Conservation (phyloP, 2,888 invertebrate species). For the Acanthacorydalis orientalis region DNA sequence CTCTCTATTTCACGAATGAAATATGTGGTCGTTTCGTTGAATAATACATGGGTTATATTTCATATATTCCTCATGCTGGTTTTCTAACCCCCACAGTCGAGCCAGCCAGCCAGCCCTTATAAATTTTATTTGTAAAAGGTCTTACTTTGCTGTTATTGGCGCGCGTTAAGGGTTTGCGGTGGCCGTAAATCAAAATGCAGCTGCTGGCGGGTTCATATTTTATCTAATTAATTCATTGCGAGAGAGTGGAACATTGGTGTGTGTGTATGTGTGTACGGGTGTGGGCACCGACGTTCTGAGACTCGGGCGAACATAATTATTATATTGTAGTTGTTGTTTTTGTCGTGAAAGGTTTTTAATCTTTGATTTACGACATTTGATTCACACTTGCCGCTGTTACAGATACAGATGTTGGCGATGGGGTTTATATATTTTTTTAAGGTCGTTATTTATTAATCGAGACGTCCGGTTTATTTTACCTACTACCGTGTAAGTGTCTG, state of each 20-base stretch:
- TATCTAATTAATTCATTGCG: slow-evolving; percentile 1
- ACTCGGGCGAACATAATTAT: background rate
- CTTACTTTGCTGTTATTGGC: slow-evolving; percentile 11
- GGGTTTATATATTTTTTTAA: too few species aligned
- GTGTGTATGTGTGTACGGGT: background rate
- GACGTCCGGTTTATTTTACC: too few species aligned
- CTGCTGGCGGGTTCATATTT: background rate
- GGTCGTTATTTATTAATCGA: too few species aligned
- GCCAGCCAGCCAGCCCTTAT: slow-evolving; percentile 8
- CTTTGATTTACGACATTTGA: too few species aligned
- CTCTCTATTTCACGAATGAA: slow-evolving; percentile 37
- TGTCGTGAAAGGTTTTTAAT: background rate
- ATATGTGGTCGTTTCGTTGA: slow-evolving; percentile 44
- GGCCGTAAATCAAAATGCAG: background rate
- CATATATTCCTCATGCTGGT: slow-evolving; percentile 16
- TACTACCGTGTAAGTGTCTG: too few species aligned
- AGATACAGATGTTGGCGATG: too few species aligned
- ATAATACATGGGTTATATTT: slow-evolving; percentile 44
- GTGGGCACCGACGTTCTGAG: background rate
- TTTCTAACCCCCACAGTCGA: background rate
- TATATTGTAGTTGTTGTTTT: background rate
- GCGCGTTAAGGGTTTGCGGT: slow-evolving; percentile 2
- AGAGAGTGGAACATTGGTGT: background rate
- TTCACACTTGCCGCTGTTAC: too few species aligned
- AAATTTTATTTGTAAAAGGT: slow-evolving; percentile 11